Evolutionary conservation across 2,888 invertebrate species (phyloP).

Genomic region (Eubasilissa splendida): DNA sequence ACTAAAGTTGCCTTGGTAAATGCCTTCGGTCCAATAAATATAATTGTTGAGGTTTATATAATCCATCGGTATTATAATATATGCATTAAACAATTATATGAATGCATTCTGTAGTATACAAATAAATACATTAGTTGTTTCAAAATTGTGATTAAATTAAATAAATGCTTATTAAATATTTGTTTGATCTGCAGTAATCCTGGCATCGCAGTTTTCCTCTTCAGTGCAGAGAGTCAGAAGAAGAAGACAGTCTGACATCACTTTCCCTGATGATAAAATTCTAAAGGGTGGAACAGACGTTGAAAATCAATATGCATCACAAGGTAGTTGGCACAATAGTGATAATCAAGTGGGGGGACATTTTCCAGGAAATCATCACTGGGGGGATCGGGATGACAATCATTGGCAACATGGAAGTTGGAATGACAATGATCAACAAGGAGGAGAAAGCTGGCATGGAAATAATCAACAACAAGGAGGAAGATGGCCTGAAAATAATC

Average conservation of each 20-base stretch:
- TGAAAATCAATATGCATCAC: slow-evolving; percentile 20
- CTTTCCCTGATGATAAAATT: slow-evolving; percentile 13
- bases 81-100: too few species aligned
- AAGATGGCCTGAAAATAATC: not conserved
- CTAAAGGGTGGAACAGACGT: not conserved
- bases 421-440: not conserved
- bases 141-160: too few species aligned
- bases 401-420: slow-evolving; percentile 5
- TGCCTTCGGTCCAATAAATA: too few species aligned
- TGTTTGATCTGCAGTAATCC: slow-evolving; percentile 8
- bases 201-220: slow-evolving; percentile 6
- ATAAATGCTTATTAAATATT: not conserved
- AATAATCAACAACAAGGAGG: slow-evolving; percentile 18
- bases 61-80: too few species aligned
- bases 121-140: too few species aligned
- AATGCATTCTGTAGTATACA: too few species aligned
- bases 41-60: too few species aligned
- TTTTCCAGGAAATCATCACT: not conserved
- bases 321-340: slow-evolving; percentile 5
- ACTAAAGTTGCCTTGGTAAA: too few species aligned
- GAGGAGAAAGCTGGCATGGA: slow-evolving; percentile 23
- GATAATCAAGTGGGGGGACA: not conserved
- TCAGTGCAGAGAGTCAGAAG: slow-evolving; percentile 11
- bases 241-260: slow-evolving; percentile 18
- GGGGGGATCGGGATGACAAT: not conserved